These are phyloP conservation scores for Stenotaenia linearis DNA, from an alignment of 2,888 invertebrate species.

Conservation along the genomic window DNA sequence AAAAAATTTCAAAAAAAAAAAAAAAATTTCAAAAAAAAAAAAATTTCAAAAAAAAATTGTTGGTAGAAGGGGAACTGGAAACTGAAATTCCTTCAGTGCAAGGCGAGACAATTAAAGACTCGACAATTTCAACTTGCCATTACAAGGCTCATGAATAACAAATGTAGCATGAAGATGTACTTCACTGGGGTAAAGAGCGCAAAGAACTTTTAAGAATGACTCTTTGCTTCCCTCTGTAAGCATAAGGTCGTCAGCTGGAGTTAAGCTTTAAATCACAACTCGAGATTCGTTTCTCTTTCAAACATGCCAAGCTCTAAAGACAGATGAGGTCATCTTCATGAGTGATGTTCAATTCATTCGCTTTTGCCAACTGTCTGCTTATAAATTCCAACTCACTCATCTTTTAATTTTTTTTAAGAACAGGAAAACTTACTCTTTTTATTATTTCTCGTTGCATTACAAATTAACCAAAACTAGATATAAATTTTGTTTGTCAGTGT, in stretches of 20 bases:
- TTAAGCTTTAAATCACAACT: constrained; percentile 7
- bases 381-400: constrained; percentile 15
- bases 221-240: background rate
- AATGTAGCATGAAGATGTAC: constrained; percentile 7
- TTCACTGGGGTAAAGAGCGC: background rate
- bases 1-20: too few species aligned
- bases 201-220: background rate
- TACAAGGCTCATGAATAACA: constrained; percentile 17
- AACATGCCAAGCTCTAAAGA: background rate
- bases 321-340: constrained; percentile 8
- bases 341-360: constrained; percentile 10
- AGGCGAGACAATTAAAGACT: constrained; percentile 20
- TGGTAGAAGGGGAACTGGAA: background rate
- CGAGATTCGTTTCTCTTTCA: constrained; percentile 1
- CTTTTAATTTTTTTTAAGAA: background rate
- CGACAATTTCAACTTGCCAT: constrained; percentile 15
- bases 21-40: too few species aligned
- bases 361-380: constrained; percentile 12
- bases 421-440: background rate
- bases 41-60: background rate
- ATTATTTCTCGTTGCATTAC: too few species aligned
- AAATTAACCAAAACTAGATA: background rate
- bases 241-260: constrained; percentile 17
- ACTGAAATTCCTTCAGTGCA: background rate
- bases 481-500: too few species aligned